Percentiles rank a stretch among this genome's conserved stretches.
Evolutionary conservation across 2,888 invertebrate species (phyloP).

Genomic region (Papilio elwesi): DNA sequence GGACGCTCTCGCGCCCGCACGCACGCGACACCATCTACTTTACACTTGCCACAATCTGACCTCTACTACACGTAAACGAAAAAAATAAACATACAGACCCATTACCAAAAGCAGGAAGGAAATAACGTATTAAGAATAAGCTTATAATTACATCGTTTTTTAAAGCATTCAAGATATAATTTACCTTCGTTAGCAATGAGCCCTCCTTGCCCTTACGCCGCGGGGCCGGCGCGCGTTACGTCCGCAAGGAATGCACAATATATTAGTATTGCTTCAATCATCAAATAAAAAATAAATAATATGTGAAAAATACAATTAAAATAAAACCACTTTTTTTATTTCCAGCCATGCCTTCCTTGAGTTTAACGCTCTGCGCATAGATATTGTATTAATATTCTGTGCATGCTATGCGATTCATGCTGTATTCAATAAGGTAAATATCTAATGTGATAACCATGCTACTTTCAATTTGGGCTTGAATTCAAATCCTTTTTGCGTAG

Average conservation of each 20-base stretch:
- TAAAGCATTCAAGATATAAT: conserved; percentile 32
- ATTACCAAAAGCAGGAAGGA: neutral
- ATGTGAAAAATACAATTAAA: neutral
- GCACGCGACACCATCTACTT: too few relatives aligned
- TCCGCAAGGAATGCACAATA: conserved; percentile 70
- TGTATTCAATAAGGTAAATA: neutral
- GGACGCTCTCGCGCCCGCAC: too few relatives aligned
- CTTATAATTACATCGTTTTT: neutral
- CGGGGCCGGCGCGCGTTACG: conserved; percentile 60
- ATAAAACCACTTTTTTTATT: conserved; percentile 38
- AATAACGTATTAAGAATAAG: neutral
- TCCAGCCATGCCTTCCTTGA: conserved; percentile 43
- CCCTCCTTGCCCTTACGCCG: conserved; percentile 74
- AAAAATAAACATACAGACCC: conserved; percentile 1
- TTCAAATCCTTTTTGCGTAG: too few relatives aligned
- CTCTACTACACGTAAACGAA: too few relatives aligned
- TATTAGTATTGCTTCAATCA: conserved; percentile 61
- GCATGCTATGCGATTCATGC: conserved; percentile 14
- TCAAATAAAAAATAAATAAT: conserved; percentile 35
- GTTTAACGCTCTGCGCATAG: conserved; percentile 16
- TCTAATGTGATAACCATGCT: too few relatives aligned
- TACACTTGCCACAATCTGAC: too few relatives aligned
- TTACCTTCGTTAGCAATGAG: conserved; percentile 83
- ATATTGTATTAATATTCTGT: conserved; percentile 1
- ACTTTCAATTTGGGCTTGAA: too few relatives aligned